Evolutionary conservation across 2,113 vertebrate species (phyloP), one percentile per base, ranked within the genome.

Genomic region (Muntiacus muntjak): DNA sequence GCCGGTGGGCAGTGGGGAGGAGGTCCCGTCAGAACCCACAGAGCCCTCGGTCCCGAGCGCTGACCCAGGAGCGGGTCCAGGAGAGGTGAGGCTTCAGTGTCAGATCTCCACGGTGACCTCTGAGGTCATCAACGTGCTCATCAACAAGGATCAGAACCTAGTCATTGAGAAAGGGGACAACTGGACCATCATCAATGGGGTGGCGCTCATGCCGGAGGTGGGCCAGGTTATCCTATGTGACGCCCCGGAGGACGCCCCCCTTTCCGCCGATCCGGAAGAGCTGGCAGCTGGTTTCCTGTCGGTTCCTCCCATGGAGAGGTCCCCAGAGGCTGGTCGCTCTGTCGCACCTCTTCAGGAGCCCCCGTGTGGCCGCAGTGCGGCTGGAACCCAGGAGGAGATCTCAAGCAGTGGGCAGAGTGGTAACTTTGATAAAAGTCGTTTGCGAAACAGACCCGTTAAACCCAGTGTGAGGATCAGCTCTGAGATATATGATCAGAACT

Each of bases 361-460:
- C 89, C 74, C 23, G 0, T 6, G 58, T 79, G 47, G 3, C n/a
- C 9, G 45, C 16, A 16, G 0, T 23, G 16, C 33, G 3, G 25
- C 93, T 7, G 55, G 50, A n/a, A 26, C n/a, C 36, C 95, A 84
- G n/a, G 94, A 95, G 23, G 91, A 78, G 14, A 45, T 57, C 30
- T 58, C 96, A 10, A 91, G 60, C 47, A 95, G 55, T 2, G 76
- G n/a, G 6, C 98, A 74, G 17, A 97, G 81, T 82, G 62, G 64
- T 28, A 28, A 8, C n/a, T 57, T 94, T 19, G 91, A 97, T 62
- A 97, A 98, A 14, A 95, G 30, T 57, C 96, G 97, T n/a, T 58
- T 98, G 93, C 97, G 98, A 87, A 98, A 97, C 54, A 93, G 98
- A 87, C n/a, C 98, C 1, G 95, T 96, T 5, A 86, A 90, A 1